phyloP scores from a whole-genome alignment of 2,888 invertebrate species.

The Uropetala carovei region DNA sequence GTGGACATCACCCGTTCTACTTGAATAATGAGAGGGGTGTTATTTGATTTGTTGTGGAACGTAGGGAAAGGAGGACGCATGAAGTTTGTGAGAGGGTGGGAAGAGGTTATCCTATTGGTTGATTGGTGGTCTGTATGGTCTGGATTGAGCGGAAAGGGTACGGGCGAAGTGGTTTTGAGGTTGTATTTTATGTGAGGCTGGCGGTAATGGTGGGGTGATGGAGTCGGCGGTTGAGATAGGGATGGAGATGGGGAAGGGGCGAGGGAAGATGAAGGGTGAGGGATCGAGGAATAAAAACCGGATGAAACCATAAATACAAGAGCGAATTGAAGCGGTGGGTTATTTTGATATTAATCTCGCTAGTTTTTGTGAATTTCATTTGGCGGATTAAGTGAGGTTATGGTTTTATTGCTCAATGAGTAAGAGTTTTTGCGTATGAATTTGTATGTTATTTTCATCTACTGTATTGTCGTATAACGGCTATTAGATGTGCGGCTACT shows the following conservation, averaged over 20 bases:
- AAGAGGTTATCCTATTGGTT: background rate
- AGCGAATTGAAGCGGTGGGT: background rate
- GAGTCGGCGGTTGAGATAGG: background rate
- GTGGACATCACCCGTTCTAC: constrained; percentile 42
- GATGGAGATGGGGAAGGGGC: background rate
- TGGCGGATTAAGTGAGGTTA: background rate
- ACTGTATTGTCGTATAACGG: no score
- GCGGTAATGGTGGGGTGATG: background rate
- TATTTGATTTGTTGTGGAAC: constrained; percentile 6
- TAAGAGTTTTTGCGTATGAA: no score
- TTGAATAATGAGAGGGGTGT: constrained; percentile 46
- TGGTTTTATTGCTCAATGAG: no score
- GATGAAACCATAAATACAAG: background rate
- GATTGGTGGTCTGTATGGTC: background rate
- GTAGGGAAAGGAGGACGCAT: background rate
- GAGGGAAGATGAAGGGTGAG: background rate
- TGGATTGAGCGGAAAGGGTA: background rate
- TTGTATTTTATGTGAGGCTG: background rate
- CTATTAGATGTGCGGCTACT: no score
- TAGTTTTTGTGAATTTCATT: background rate
- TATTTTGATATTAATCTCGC: background rate
- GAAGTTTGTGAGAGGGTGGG: background rate
- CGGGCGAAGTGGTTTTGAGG: background rate
- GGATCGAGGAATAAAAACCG: background rate
- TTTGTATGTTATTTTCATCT: no score